Conservation (phyloP, 2,888 invertebrate species). For the Parasteatoda lunata region DNA sequence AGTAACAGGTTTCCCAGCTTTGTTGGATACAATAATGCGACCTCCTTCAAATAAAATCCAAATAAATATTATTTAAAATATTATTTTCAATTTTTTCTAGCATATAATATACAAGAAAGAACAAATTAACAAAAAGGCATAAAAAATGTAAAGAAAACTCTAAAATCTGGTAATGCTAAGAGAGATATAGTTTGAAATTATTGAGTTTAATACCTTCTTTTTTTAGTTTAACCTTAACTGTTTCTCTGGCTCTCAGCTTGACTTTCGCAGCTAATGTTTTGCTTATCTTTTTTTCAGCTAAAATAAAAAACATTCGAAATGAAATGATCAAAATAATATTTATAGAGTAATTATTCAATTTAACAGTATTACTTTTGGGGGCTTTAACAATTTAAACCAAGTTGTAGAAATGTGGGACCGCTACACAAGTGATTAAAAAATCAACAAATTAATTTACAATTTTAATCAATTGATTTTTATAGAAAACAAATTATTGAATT, state of each 20-base stretch:
- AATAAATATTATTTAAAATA: no score
- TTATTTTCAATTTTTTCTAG: no score
- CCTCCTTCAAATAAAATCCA: conserved; percentile 26
- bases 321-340: not conserved
- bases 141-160: not conserved
- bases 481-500: no score
- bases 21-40: conserved; percentile 55
- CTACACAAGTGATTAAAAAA: no score
- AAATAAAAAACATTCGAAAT: not conserved
- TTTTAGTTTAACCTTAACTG: conserved; percentile 63
- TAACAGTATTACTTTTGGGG: no score
- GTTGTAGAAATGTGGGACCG: no score
- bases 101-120: no score
- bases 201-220: conserved; percentile 51
- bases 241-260: conserved; percentile 59
- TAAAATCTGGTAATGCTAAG: not conserved
- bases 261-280: conserved; percentile 61
- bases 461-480: no score
- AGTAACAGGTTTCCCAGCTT: conserved; percentile 53
- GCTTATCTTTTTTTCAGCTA: conserved; percentile 51
- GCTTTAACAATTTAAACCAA: no score
- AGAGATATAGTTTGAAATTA: not conserved
- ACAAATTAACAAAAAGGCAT: not conserved
- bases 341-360: no score
- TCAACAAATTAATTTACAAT: no score